Base-by-base conservation (phyloP, 2,888 invertebrate genomes). In the Parascotia fuliginaria region DNA sequence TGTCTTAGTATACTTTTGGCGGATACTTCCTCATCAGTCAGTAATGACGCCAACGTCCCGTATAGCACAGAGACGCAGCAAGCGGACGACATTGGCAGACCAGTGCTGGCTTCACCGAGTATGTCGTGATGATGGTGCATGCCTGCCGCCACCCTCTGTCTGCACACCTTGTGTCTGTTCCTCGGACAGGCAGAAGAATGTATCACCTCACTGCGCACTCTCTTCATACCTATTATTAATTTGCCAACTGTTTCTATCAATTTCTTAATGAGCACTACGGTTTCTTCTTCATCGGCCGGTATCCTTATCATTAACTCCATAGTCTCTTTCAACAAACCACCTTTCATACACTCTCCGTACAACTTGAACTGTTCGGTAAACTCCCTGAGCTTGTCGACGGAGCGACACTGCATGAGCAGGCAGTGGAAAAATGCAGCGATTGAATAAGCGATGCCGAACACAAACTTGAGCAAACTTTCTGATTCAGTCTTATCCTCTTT, bases 121-220 rank as follows among this genome's bases (percentile, higher is more conserved):
- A 93, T 74, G 61, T 93, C 93, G 57, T 93, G 93, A 66, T 95
- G 95, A 65, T 95, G 95, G 70, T 94, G 93, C 76, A 88, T 83
- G 34, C 91, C 91, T 3, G 85, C 85, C 4, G 79, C 79, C n/a
- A 89, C 81, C 4, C 91, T 70, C 45, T 75, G 76, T 0, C 87
- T 77, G 55, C 94, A 94, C 12, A 77, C 82, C 42, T 92, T 93
- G 67, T 94, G 94, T 27, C 92, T 82, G 0, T 73, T 64, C n/a
- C 91, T 80, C 1, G 89, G 85, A 48, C 94, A 94, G 0, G 92
- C 88, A 0, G 92, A 90, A 32, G 89, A 83, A 66, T 94, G 94
- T 13, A 92, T 79, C 38, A 94, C 89, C 60, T 94, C 93, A 34
- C 93, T 93, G 11, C 94, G 77, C 0, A 93, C 89, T 13, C 93